Base-by-base conservation (phyloP, 1,140 invertebrate genomes). In the Xylocopa sonorina region DNA sequence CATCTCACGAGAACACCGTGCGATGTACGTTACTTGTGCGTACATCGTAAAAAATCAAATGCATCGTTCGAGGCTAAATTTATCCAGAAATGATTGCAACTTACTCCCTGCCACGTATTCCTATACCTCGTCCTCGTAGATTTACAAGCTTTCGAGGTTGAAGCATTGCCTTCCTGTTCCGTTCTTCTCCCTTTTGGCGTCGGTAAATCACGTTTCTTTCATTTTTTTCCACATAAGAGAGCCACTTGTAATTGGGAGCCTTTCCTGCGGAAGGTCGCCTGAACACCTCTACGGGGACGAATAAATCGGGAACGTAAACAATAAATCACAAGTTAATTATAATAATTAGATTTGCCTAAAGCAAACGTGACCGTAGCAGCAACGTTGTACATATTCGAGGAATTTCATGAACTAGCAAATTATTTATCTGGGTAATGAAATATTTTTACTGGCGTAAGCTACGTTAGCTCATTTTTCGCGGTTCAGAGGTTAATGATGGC, bases 191-290 rank as follows among this genome's bases (percentile, higher is more conserved):
- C 58, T 48, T 29, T 38, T 18, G 24, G 16, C 43, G 24, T 69
- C 29, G 29, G 29, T 43, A 60, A 77, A 27, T 32, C 64, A 57
- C 38, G 62, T 53, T n/a, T 21, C 16, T n/a, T 27, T 34, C 34
- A 46, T 75, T 57, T 41, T 27, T n/a, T 34, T 57, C 21, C 12
- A 18, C 21, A n/a, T n/a, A n/a, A n/a, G 48, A 32, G 34, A 55
- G 73, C 67, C 58, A 53, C 69, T 73, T 16, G 77, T 55, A 53
- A 73, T 72, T 48, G 58, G 77, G 67, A 64, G n/a, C 50, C 50
- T 78, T 73, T 73, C 27, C 48, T 34, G 10, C n/a, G 66, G n/a
- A 41, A 73, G 58, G 48, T 29, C 21, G 12, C 48, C 3, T 2
- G 24, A 57, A 34, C 53, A 24, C 21, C 34, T 4, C 18, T 24